These are phyloP conservation scores for Gymnoscopelus microlampas DNA, from an alignment of 2,797 vertebrate species.

Conservation along the genomic window DNA sequence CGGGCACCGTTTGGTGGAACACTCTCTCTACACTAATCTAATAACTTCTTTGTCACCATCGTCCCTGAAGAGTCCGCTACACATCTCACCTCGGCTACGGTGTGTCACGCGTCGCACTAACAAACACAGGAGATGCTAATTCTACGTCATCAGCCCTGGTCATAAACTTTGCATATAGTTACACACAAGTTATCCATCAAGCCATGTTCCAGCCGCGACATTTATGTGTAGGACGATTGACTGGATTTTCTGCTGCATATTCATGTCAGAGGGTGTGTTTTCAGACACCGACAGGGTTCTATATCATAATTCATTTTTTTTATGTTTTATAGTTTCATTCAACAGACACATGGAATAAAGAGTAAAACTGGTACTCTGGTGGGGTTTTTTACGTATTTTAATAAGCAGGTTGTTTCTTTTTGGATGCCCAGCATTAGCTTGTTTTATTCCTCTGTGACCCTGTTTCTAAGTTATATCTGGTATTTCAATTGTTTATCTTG, in stretches of 20 bases:
- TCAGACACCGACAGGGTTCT: too few species aligned
- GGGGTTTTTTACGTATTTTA: too few species aligned
- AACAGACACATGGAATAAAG: too few species aligned
- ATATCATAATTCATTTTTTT: too few species aligned
- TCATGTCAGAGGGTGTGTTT: too few species aligned
- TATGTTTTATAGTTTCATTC: too few species aligned
- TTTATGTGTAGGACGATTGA: too few species aligned
- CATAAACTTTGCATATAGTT: conserved; percentile 32
- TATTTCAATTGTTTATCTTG: too few species aligned
- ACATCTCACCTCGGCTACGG: conserved; percentile 60
- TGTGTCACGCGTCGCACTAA: not conserved
- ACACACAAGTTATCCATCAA: conserved; percentile 39
- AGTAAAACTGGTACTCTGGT: too few species aligned
- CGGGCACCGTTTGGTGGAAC: conserved; percentile 56
- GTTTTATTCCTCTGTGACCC: not conserved
- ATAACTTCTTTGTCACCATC: conserved; percentile 57
- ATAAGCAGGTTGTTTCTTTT: too few species aligned
- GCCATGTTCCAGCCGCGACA: not conserved
- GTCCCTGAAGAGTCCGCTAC: conserved; percentile 39
- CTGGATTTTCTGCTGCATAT: too few species aligned
- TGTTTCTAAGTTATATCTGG: too few species aligned
- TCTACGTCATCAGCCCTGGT: conserved; percentile 26
- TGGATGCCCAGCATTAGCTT: not conserved
- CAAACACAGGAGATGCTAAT: conserved; percentile 18
- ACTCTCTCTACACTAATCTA: conserved; percentile 68